Evolutionary conservation across 1,140 invertebrate species (phyloP).

Genomic region (Drosophila erecta): DNA sequence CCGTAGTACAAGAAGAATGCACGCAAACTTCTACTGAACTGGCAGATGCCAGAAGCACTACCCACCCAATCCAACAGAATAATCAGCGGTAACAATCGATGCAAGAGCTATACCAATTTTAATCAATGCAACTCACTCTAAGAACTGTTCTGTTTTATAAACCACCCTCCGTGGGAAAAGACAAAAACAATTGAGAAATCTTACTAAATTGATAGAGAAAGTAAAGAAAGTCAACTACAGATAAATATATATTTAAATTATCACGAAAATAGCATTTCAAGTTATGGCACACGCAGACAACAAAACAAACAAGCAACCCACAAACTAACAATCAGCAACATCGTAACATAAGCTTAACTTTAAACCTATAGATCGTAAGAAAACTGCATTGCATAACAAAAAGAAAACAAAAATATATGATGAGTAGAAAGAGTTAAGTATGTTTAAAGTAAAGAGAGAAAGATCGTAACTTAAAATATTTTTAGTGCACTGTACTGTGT

Average conservation of each 20-base stretch:
- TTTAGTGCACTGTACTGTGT: constrained; percentile 79
- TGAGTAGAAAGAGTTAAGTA: constrained; percentile 25
- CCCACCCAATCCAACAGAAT: constrained; percentile 49
- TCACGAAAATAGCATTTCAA: constrained; percentile 56
- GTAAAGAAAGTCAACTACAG: constrained; percentile 45
- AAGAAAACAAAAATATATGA: constrained; percentile 31
- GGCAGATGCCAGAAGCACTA: constrained; percentile 9
- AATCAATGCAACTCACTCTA: constrained; percentile 24
- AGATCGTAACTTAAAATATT: constrained; percentile 55
- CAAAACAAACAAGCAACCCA: constrained; percentile 52
- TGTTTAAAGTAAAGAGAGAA: constrained; percentile 7
- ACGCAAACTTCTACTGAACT: constrained; percentile 59
- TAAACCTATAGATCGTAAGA: constrained; percentile 68
- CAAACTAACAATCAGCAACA: constrained; percentile 76
- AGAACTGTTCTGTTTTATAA: constrained; percentile 8
- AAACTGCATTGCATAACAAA: constrained; percentile 64
- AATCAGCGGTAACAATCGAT: constrained; percentile 73
- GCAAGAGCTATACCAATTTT: constrained; percentile 68
- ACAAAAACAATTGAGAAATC: constrained; percentile 10
- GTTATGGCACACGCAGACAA: constrained; percentile 43
- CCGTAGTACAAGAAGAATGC: constrained; percentile 75
- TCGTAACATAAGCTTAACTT: constrained; percentile 78
- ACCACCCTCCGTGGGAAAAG: neutral
- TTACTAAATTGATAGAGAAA: constrained; percentile 33
- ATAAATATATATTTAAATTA: constrained; percentile 33